phyloP scores from a whole-genome alignment of 2,797 vertebrate species.

The Cynopterus sphinx region DNA sequence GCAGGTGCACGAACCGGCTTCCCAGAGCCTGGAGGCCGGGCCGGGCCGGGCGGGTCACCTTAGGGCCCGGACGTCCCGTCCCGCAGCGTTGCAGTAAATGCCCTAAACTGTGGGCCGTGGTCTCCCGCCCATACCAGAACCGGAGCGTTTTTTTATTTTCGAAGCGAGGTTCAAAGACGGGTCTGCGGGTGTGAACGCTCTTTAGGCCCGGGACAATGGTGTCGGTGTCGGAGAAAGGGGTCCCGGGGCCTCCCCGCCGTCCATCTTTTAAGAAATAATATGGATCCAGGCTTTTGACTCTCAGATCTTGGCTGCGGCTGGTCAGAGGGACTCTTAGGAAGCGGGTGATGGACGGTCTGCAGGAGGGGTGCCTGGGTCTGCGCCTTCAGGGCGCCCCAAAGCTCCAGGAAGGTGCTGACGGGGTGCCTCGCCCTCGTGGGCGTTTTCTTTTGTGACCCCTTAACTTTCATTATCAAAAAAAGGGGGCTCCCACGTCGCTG shows the following conservation, averaged over 20 bases:
- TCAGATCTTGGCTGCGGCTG: neutral
- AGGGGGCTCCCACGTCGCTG: neutral
- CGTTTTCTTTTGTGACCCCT: neutral
- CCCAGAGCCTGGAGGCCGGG: neutral
- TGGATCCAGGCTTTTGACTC: neutral
- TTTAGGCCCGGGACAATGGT: neutral
- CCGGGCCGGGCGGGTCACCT: neutral
- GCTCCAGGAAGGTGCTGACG: neutral
- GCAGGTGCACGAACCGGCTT: neutral
- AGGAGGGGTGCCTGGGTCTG: neutral
- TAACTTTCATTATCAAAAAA: neutral
- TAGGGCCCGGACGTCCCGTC: neutral
- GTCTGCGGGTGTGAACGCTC: neutral
- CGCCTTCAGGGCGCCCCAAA: neutral
- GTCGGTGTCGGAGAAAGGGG: neutral
- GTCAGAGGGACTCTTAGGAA: neutral
- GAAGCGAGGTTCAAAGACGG: neutral
- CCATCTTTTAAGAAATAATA: neutral
- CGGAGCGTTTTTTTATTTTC: rapidly evolving
- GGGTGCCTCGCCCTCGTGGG: neutral
- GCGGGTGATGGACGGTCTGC: neutral
- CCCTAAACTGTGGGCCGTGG: neutral
- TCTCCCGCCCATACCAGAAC: neutral
- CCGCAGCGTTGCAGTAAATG: too few species aligned
- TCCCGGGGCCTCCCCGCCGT: neutral